These are phyloP conservation scores for Pituophis catenifer DNA, from an alignment of 2,113 vertebrate species.

Conservation along the genomic window DNA sequence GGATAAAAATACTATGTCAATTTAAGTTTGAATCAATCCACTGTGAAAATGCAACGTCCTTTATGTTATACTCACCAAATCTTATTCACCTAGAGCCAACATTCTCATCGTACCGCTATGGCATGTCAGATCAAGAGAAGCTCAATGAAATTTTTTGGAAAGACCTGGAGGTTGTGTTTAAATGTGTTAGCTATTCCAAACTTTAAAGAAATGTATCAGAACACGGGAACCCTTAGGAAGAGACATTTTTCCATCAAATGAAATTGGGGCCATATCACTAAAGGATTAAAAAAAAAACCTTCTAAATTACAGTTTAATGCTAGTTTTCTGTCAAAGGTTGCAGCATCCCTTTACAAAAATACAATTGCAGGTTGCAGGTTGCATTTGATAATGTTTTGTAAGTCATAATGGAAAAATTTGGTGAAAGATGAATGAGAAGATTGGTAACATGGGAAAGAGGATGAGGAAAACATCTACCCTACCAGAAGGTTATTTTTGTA, in stretches of 20 bases:
- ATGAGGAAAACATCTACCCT: background rate
- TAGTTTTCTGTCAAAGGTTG: slow-evolving; percentile 39
- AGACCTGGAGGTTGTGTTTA: slow-evolving; percentile 45
- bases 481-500: slow-evolving; percentile 7
- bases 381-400: slow-evolving; percentile 18
- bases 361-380: slow-evolving; percentile 42
- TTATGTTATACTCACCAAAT: slow-evolving; percentile 58
- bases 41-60: slow-evolving; percentile 61
- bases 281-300: background rate
- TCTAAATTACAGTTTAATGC: slow-evolving; percentile 39
- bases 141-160: slow-evolving; percentile 44
- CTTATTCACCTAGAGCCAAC: slow-evolving; percentile 67
- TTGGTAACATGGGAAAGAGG: background rate
- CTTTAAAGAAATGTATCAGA: slow-evolving; percentile 34
- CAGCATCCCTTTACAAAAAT: slow-evolving; percentile 38
- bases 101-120: slow-evolving; percentile 61
- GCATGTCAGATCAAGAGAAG: slow-evolving; percentile 60
- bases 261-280: slow-evolving; percentile 43
- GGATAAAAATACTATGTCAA: slow-evolving; percentile 33
- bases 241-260: slow-evolving; percentile 48
- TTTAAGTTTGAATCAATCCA: slow-evolving; percentile 56
- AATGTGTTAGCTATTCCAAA: slow-evolving; percentile 56
- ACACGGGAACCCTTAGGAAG: slow-evolving; percentile 34
- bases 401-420: accelerated
- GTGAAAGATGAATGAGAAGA: background rate